Base-by-base conservation (phyloP, 2,797 vertebrate genomes). In the Enteromius argenteus region DNA sequence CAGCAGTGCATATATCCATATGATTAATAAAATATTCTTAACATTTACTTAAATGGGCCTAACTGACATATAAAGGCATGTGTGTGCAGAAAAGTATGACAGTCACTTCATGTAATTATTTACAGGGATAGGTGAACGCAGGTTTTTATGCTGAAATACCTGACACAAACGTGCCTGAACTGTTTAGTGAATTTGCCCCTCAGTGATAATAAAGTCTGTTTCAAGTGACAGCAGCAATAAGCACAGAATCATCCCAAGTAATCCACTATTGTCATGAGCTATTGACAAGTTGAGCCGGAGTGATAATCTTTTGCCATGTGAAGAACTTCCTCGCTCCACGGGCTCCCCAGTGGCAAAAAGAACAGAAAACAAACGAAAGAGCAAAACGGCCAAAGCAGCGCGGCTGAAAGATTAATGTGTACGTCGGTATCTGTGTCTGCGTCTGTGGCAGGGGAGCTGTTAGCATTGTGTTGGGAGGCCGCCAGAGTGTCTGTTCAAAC, bases 371-470 rank as follows among this genome's bases (percentile, higher is more conserved):
- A 84, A 83, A 87, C 86, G 89, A 91, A 88, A 85, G 32, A 82
- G 75, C 81, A 66, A 88, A 87, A 74, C 72, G 87, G 85, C 86
- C 80, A 87, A 58, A 89, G 89, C 86, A 86, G 46, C 35, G 72
- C 49, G 46, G 73, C 86, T 93, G 87, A 93, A 92, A 91, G 87
- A 92, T 93, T 86, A 75, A 93, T 92, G 90, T 81, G 79, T 83
- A 64, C 80, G 85, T 87, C 46, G 83, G 86, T 90, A 86, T 90
- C 81, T 30, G 80, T 84, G 77, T 81, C 60, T 79, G 49, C 73
- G 69, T 86, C 84, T 83, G 86, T 88, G 88, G 89, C 90, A 88
- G 82, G 92, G 92, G 91, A 91, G 89, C 91, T 90, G 91, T 94
- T 91, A 90, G 90, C 73, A 89, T 91, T 90, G 90, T 92, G 88